These are phyloP conservation scores for Calephelis perditalis DNA, from an alignment of 2,888 invertebrate species.

Conservation along the genomic window DNA sequence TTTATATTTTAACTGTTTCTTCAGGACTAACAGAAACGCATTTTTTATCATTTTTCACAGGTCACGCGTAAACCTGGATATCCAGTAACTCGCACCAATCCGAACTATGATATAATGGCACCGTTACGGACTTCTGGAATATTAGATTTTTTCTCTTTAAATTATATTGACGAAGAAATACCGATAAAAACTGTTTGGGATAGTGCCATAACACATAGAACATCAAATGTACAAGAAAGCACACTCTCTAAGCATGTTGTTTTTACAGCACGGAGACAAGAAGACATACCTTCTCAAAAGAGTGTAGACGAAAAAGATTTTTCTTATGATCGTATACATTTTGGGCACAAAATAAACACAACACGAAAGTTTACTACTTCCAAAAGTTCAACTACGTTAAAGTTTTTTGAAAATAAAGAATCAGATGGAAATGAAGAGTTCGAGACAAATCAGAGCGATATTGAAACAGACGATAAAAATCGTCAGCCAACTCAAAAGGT, in stretches of 20 bases:
- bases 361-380: too few relatives aligned
- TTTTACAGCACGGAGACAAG: too few relatives aligned
- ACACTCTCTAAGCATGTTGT: too few relatives aligned
- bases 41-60: neutral
- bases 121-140: slow-evolving; percentile 42
- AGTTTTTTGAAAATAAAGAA: neutral
- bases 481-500: neutral
- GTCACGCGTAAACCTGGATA: slow-evolving; percentile 12
- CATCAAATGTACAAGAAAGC: neutral
- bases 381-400: slow-evolving; percentile 7
- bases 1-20: too few relatives aligned
- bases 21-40: too few relatives aligned
- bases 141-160: slow-evolving; percentile 32
- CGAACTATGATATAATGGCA: slow-evolving; percentile 29
- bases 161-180: slow-evolving; percentile 14
- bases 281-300: too few relatives aligned
- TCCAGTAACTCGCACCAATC: slow-evolving; percentile 39
- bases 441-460: neutral
- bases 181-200: neutral
- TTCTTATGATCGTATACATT: too few relatives aligned
- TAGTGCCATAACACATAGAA: neutral
- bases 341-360: too few relatives aligned
- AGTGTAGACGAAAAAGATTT: too few relatives aligned
- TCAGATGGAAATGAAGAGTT: too few relatives aligned
- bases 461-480: neutral